phyloP scores from a whole-genome alignment of 2,797 vertebrate species.

The Agapornis canus region DNA sequence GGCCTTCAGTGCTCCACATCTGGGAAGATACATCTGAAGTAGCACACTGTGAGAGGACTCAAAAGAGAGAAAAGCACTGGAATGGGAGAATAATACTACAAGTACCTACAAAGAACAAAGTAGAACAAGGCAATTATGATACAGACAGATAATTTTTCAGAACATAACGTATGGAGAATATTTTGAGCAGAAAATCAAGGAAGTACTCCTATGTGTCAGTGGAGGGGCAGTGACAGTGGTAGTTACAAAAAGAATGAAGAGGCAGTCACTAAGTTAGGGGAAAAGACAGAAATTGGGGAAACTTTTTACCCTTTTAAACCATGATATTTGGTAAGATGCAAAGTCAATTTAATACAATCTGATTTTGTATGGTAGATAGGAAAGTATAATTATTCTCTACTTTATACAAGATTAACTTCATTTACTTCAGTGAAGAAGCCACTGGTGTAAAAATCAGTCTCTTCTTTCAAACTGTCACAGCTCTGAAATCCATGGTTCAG shows the following conservation, averaged over 20 bases:
- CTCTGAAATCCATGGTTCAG: background rate
- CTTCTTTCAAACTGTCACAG: background rate
- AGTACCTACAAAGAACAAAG: background rate
- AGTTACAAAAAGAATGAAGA: background rate
- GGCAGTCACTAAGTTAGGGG: background rate
- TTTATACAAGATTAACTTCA: background rate
- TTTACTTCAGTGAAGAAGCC: background rate
- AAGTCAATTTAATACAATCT: background rate
- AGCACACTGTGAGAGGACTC: background rate
- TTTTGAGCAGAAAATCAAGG: background rate
- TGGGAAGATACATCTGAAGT: background rate
- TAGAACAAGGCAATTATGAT: background rate
- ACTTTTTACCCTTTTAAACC: background rate
- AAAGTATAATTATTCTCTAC: background rate
- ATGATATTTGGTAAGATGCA: background rate
- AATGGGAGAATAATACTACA: background rate
- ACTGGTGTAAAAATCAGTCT: background rate
- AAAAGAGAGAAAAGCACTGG: background rate
- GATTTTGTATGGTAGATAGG: background rate
- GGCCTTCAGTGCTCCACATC: background rate
- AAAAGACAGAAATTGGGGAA: background rate
- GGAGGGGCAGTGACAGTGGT: background rate
- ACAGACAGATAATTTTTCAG: background rate
- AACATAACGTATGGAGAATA: background rate
- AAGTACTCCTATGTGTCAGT: background rate